Percentiles rank a stretch among this genome's conserved stretches.
Conservation (phyloP, 2,888 invertebrate genomes). For the Junonia oenone region DNA sequence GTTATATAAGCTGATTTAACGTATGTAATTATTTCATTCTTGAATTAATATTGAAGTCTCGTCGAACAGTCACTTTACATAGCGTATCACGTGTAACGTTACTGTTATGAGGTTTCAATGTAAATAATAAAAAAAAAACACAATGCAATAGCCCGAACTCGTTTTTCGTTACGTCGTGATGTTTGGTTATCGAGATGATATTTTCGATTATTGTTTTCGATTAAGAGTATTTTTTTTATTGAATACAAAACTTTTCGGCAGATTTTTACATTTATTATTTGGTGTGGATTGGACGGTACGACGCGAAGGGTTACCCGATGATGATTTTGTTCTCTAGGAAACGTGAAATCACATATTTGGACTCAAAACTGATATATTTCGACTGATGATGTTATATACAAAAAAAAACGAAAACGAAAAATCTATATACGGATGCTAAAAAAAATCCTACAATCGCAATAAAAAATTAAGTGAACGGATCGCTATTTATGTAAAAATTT, state of each 20-base stretch:
- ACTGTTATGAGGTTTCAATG: constrained; percentile 48
- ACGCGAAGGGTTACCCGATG: constrained; percentile 60
- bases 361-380: constrained; percentile 34
- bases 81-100: constrained; percentile 17
- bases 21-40: constrained; percentile 76
- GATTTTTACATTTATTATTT: constrained; percentile 51
- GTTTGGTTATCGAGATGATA: constrained; percentile 48
- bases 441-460: constrained; percentile 46
- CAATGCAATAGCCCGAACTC: constrained; percentile 78
- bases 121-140: constrained; percentile 55
- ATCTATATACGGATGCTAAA: constrained; percentile 3
- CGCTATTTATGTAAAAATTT: constrained; percentile 78
- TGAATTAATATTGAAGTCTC: constrained; percentile 66
- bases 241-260: constrained; percentile 71
- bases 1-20: constrained; percentile 76
- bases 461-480: constrained; percentile 68
- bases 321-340: constrained; percentile 69
- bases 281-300: constrained; percentile 59
- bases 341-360: constrained; percentile 55
- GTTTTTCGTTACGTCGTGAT: constrained; percentile 56
- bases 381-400: constrained; percentile 53
- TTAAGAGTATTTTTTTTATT: constrained; percentile 46
- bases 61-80: constrained; percentile 31
- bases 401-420: constrained; percentile 23
- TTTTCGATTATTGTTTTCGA: constrained; percentile 41